Evolutionary conservation across 92 coral and sea anemone genomes (phyloP).

Genomic region (Umimayanthus kanabou): DNA sequence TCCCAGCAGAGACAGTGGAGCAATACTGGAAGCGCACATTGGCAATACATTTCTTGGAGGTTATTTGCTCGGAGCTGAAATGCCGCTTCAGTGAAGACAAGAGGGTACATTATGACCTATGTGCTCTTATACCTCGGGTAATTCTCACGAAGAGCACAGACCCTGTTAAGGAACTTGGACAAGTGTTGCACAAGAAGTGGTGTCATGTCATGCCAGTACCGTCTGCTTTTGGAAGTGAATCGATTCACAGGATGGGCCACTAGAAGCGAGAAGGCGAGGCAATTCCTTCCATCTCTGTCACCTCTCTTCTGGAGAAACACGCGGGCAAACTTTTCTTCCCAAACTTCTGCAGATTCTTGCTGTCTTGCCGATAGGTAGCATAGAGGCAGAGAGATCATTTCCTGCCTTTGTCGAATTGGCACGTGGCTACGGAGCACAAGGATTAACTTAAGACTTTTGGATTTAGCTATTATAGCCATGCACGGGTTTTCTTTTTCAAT

Average conservation of each 20-base stretch:
- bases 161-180: constrained; percentile 1
- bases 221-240: constrained; percentile 46
- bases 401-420: not conserved
- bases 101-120: constrained; percentile 51
- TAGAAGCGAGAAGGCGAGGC: constrained; percentile 33
- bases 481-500: constrained; percentile 20
- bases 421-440: not conserved
- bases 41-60: constrained; percentile 42
- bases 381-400: not conserved
- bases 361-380: constrained; percentile 35
- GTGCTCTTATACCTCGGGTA: constrained; percentile 46
- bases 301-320: constrained; percentile 43
- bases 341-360: constrained; percentile 55
- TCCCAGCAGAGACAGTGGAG: constrained; percentile 42
- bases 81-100: constrained; percentile 52
- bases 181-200: constrained; percentile 11
- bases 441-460: not conserved
- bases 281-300: constrained; percentile 10
- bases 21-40: constrained; percentile 46
- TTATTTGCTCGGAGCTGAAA: constrained; percentile 41
- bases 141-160: constrained; percentile 30
- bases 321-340: constrained; percentile 55
- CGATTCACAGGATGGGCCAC: constrained; percentile 38
- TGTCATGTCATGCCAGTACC: constrained; percentile 49
- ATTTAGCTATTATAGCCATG: constrained; percentile 8